These are phyloP conservation scores for Pimpla rufipes DNA, from an alignment of 2,888 invertebrate genomes.

Conservation along the genomic window DNA sequence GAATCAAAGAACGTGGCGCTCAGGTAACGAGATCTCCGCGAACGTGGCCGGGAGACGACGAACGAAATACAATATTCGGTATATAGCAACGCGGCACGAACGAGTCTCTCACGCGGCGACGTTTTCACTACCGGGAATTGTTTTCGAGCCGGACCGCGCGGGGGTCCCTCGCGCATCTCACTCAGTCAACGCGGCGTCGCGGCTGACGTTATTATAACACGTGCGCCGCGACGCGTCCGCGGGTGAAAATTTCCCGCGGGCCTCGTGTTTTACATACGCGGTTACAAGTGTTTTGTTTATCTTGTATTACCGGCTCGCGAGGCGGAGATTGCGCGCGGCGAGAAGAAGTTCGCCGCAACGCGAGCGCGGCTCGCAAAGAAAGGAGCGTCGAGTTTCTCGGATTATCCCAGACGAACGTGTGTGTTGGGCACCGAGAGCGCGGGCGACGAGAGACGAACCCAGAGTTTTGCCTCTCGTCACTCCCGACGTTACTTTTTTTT, in stretches of 20 bases:
- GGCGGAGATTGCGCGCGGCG: conserved; percentile 46
- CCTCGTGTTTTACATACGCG: conserved; percentile 69
- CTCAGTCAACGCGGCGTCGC: not conserved
- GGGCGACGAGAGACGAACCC: too few relatives aligned
- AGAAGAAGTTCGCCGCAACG: conserved; percentile 22
- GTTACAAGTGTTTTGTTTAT: conserved; percentile 77
- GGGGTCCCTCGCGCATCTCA: not conserved
- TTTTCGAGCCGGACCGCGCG: conserved; percentile 68
- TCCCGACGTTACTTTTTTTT: too few relatives aligned
- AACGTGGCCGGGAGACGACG: conserved; percentile 39
- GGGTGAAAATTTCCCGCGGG: conserved; percentile 60
- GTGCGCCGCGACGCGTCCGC: conserved; percentile 20
- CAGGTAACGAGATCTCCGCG: conserved; percentile 51
- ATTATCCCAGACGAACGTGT: not conserved
- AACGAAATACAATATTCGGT: conserved; percentile 74
- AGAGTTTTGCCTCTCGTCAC: too few relatives aligned
- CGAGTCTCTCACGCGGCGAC: conserved; percentile 72
- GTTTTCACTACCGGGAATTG: conserved; percentile 77
- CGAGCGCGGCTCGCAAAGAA: conserved; percentile 35
- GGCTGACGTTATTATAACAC: conserved; percentile 27
- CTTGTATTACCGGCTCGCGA: conserved; percentile 62
- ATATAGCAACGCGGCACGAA: conserved; percentile 58
- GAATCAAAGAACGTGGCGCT: conserved; percentile 50
- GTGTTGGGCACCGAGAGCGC: not conserved
- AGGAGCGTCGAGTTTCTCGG: conserved; percentile 47